Percentiles rank a stretch among this genome's conserved stretches.
Conservation (phyloP, 1,140 invertebrate species). For the Hyposmocoma kahamanoa region DNA sequence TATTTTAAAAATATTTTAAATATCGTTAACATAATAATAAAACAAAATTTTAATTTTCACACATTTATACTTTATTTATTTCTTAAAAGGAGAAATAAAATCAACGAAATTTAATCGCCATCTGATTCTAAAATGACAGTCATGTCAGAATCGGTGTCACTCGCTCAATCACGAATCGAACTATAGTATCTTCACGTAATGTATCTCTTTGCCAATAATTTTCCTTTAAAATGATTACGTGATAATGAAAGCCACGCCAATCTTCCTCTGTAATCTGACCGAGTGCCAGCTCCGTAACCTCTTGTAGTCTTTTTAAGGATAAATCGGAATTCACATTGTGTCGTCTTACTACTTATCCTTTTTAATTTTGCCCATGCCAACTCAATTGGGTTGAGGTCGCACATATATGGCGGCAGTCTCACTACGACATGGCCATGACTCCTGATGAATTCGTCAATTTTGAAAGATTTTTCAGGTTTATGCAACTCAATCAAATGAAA, state of each 20-base stretch:
- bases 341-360: conserved; percentile 10
- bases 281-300: conserved; percentile 17
- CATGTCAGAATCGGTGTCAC: too few species aligned
- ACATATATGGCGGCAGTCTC: too few species aligned
- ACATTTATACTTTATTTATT: too few species aligned
- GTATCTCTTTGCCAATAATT: conserved; percentile 18
- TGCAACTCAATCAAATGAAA: conserved; percentile 9
- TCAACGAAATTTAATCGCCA: too few species aligned
- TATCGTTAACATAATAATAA: too few species aligned
- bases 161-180: conserved; percentile 18
- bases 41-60: too few species aligned
- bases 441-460: conserved; percentile 7
- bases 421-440: too few species aligned
- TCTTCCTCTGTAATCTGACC: conserved; percentile 7
- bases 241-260: conserved; percentile 13
- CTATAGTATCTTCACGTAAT: conserved; percentile 15
- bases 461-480: conserved; percentile 9
- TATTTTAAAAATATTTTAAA: too few species aligned
- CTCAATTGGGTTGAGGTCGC: conserved; percentile 17
- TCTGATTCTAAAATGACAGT: too few species aligned
- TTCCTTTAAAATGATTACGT: conserved; percentile 14
- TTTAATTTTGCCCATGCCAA: conserved; percentile 10
- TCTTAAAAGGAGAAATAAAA: too few species aligned
- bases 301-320: conserved; percentile 15
- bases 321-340: conserved; percentile 13